Percentiles rank a stretch among this genome's conserved stretches.
These are phyloP conservation scores for Drosophila simulans DNA, from an alignment of 1,140 invertebrate species.

Conservation along the genomic window DNA sequence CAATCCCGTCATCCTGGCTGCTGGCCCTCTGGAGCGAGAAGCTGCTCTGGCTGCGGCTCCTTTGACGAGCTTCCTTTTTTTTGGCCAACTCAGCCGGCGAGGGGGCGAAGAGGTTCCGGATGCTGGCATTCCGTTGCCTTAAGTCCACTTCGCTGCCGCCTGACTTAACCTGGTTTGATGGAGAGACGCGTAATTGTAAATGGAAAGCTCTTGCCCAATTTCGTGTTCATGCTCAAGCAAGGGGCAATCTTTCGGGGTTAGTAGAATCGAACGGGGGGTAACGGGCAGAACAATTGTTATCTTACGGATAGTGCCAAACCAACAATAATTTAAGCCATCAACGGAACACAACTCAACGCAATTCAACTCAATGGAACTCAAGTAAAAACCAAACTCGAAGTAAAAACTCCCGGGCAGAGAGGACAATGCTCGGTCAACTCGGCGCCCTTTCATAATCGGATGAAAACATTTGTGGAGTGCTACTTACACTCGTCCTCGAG, in stretches of 20 bases:
- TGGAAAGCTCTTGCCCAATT: constrained; percentile 34
- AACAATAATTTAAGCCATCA: constrained; percentile 56
- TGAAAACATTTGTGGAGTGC: constrained; percentile 55
- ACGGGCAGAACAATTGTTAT: constrained; percentile 37
- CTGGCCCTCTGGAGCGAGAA: constrained; percentile 58
- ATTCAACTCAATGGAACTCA: constrained; percentile 27
- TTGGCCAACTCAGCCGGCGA: constrained; percentile 50
- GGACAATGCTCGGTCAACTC: constrained; percentile 54
- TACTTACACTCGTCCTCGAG: constrained; percentile 78
- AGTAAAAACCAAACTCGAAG: constrained; percentile 14
- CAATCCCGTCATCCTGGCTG: constrained; percentile 10
- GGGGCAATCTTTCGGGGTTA: constrained; percentile 48
- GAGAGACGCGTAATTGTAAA: constrained; percentile 49
- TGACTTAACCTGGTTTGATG: constrained; percentile 71
- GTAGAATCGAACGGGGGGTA: constrained; percentile 48
- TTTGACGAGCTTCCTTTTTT: constrained; percentile 59
- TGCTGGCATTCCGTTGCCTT: constrained; percentile 70
- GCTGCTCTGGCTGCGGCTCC: constrained; percentile 70
- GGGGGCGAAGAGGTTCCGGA: constrained; percentile 75
- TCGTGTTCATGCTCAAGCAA: constrained; percentile 43
- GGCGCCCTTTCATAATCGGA: constrained; percentile 62
- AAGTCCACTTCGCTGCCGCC: constrained; percentile 60
- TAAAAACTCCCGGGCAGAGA: constrained; percentile 11
- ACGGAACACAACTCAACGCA: constrained; percentile 18
- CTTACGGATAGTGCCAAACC: constrained; percentile 42